Percentiles rank a stretch among this genome's conserved stretches.
phyloP scores from a whole-genome alignment of 2,797 vertebrate genomes.

The Micropoecilia bifurca region DNA sequence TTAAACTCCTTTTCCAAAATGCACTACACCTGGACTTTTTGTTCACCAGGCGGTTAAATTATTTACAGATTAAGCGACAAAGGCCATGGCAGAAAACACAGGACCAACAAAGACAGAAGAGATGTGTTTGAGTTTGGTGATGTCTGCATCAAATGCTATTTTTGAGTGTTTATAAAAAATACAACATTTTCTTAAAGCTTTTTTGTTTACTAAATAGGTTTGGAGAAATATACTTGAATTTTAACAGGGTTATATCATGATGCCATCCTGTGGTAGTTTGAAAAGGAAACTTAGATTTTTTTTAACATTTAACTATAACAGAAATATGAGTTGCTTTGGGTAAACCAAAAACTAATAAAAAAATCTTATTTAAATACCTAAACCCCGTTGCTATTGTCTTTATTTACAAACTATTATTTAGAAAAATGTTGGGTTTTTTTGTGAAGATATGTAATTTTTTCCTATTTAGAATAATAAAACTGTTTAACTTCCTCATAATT shows the following conservation, averaged over 20 bases:
- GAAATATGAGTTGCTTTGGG: neutral
- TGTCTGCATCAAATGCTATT: neutral
- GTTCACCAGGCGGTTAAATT: neutral
- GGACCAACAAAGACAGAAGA: neutral
- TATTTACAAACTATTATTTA: neutral
- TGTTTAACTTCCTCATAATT: neutral
- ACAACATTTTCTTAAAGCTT: neutral
- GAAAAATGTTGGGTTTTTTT: neutral
- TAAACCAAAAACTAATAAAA: neutral
- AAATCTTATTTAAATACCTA: neutral
- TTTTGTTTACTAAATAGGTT: neutral
- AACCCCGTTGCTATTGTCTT: neutral
- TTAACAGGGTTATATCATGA: neutral
- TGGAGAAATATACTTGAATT: neutral
- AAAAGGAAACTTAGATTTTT: neutral
- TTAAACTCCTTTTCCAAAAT: neutral
- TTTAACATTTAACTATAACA: neutral
- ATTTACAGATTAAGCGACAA: neutral
- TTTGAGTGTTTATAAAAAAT: neutral
- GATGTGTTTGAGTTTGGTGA: neutral
- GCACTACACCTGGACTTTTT: neutral
- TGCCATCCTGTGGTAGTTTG: neutral
- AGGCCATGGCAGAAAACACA: neutral
- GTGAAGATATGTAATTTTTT: neutral
- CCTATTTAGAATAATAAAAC: neutral